phyloP scores from a whole-genome alignment of 2,113 vertebrate genomes.

The Sapajus apella region DNA sequence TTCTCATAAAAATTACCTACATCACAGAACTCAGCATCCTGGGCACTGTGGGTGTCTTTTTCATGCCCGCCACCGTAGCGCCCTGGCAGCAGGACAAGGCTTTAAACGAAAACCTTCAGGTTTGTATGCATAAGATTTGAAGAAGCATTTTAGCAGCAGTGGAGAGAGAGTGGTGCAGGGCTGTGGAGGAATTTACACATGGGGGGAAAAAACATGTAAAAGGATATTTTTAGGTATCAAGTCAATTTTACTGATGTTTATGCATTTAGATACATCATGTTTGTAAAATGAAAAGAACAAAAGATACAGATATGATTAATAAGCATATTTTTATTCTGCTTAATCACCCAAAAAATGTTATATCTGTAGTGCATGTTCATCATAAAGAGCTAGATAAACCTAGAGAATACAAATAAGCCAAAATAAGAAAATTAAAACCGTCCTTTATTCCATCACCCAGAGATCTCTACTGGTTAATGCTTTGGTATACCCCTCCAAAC shows the following conservation, averaged over 20 bases:
- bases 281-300: conserved; percentile 36
- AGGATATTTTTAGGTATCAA: neutral
- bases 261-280: neutral
- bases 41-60: conserved; percentile 82
- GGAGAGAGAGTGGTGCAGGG: no score
- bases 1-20: conserved; percentile 92
- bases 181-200: neutral
- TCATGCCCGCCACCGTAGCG: conserved; percentile 88
- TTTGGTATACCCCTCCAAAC: neutral
- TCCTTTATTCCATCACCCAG: neutral
- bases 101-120: conserved; percentile 91
- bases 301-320: neutral
- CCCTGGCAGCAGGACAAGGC: conserved; percentile 90
- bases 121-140: conserved; percentile 67
- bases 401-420: neutral
- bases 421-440: conserved; percentile 25
- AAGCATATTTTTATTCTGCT: neutral
- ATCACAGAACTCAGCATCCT: conserved; percentile 88
- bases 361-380: neutral
- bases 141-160: neutral
- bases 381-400: neutral
- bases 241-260: neutral
- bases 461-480: neutral
- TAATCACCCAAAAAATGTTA: neutral
- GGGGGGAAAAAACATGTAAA: neutral